A percentile compares a stretch with the other conserved stretches of the same genome.
These are phyloP conservation scores for Salvelinus sp. DNA, from an alignment of 2,113 vertebrate genomes.

Conservation along the genomic window DNA sequence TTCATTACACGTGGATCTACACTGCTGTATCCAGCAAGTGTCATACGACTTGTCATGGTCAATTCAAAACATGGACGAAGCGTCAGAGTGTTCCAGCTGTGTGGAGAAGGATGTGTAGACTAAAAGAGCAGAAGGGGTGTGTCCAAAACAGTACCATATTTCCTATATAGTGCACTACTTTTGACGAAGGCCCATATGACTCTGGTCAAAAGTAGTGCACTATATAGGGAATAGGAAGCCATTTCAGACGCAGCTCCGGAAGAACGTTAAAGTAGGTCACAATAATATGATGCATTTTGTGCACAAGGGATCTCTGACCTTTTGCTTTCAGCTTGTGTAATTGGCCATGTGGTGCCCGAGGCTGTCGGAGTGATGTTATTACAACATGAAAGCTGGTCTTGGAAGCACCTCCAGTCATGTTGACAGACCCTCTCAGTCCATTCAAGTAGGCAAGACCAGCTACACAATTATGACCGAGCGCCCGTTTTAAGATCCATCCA, in stretches of 20 bases:
- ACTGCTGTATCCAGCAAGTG: slow-evolving; percentile 22
- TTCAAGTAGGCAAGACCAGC: no score
- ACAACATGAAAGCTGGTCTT: slow-evolving; percentile 14
- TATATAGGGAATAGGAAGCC: no score
- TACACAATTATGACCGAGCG: no score
- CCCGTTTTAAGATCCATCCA: no score
- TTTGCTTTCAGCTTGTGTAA: slow-evolving; percentile 9
- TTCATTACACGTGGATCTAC: slow-evolving; percentile 30
- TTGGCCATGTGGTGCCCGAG: slow-evolving; percentile 20
- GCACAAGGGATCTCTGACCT: slow-evolving; percentile 19
- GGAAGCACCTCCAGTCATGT: no score
- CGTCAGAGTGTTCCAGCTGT: slow-evolving; percentile 17
- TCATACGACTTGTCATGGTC: slow-evolving; percentile 44
- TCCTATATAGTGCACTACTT: no score
- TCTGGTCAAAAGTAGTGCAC: no score
- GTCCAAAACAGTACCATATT: no score
- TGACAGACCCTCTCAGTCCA: no score
- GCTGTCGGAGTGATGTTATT: slow-evolving; percentile 10
- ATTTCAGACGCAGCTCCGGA: no score
- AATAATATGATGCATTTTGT: slow-evolving; percentile 24
- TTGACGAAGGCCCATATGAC: no score
- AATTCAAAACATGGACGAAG: slow-evolving; percentile 49
- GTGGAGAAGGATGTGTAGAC: slow-evolving; percentile 11
- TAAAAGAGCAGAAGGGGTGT: no score
- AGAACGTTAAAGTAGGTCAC: slow-evolving; percentile 58